These are phyloP conservation scores for Dolomedes plantarius DNA, from an alignment of 2,888 invertebrate species.

Conservation along the genomic window DNA sequence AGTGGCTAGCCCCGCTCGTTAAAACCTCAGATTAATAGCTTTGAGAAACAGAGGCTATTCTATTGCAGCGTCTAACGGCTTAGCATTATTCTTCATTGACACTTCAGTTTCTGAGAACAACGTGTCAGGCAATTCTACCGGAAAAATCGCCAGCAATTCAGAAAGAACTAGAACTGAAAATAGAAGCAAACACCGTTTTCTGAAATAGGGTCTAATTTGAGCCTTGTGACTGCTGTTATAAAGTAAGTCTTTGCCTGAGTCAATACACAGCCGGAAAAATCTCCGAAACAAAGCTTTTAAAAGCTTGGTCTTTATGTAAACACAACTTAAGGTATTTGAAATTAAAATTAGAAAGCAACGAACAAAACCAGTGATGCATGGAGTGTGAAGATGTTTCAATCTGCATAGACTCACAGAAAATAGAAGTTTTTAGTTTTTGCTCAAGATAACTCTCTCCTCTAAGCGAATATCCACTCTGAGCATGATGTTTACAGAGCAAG, in stretches of 20 bases:
- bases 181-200: not conserved
- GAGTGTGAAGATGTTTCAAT: not conserved
- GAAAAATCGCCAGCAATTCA: slow-evolving; percentile 22
- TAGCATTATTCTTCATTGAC: slow-evolving; percentile 34
- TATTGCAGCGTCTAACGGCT: not conserved
- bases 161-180: slow-evolving; percentile 5
- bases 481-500: too few relatives aligned
- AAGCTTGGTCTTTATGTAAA: slow-evolving; percentile 30
- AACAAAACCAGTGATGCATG: not conserved
- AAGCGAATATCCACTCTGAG: too few relatives aligned
- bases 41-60: not conserved
- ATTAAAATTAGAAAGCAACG: slow-evolving; percentile 11
- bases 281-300: slow-evolving; percentile 38
- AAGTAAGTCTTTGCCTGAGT: slow-evolving; percentile 9
- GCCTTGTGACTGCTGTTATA: not conserved
- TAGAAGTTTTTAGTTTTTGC: not conserved
- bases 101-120: not conserved
- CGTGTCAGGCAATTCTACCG: not conserved
- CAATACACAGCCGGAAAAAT: slow-evolving; percentile 33
- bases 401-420: not conserved
- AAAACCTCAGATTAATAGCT: not conserved
- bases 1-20: not conserved
- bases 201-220: slow-evolving; percentile 22
- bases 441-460: too few relatives aligned
- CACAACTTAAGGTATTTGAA: slow-evolving; percentile 35